Conservation (phyloP, 1,140 invertebrate genomes). For the Lycorma delicatula region DNA sequence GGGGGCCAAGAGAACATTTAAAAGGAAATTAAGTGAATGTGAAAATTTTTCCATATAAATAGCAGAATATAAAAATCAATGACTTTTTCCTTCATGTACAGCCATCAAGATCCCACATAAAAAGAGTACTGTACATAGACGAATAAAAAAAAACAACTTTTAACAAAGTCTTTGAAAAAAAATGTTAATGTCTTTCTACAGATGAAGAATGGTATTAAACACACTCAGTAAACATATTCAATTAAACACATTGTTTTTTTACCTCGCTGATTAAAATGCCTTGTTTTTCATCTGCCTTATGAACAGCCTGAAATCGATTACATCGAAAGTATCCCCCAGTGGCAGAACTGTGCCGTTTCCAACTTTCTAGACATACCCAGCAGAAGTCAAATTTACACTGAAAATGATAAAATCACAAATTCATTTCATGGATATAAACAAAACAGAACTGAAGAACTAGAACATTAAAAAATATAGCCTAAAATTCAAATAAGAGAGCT, state of each 20-base stretch:
- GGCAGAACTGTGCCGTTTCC: constrained; percentile 63
- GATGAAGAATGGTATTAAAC: neutral
- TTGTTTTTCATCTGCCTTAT: constrained; percentile 55
- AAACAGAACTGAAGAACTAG: neutral
- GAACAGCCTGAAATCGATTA: constrained; percentile 57
- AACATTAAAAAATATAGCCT: no score
- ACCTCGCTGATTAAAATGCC: constrained; percentile 48
- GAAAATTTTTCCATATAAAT: no score
- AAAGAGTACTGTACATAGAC: neutral
- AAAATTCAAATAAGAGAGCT: no score
- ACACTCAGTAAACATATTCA: neutral
- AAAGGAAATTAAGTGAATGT: no score
- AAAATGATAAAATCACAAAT: no score
- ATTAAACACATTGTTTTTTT: no score
- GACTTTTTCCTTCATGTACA: no score
- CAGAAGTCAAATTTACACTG: constrained; percentile 69
- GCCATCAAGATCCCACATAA: no score
- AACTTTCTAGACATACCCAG: constrained; percentile 66
- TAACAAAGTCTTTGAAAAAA: no score
- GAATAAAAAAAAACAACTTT: neutral
- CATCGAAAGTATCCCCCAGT: constrained; percentile 68
- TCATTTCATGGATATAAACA: no score
- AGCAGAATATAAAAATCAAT: no score
- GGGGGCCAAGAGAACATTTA: no score
- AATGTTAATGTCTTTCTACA: constrained; percentile 8